Base-by-base conservation (phyloP, 2,888 invertebrate species). In the Candidula unifasciata region DNA sequence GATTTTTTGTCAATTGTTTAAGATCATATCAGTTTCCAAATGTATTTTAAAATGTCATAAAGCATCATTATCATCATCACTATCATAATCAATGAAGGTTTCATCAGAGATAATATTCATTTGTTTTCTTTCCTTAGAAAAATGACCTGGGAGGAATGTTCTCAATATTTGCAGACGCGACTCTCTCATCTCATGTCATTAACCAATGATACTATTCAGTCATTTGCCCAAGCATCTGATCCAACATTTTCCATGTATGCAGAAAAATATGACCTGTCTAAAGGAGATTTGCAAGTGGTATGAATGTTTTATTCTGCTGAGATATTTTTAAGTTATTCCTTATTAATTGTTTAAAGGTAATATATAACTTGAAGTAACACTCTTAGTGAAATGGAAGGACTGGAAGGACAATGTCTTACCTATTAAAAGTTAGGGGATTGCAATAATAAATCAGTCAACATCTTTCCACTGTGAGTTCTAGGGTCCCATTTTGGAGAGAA, bases 261-360 rank as follows among this genome's bases (percentile, higher is more conserved):
- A 10, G 86, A 87, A 64, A 74, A 85, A 76, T 92, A 91, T 87
- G 93, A 93, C 85, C 87, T 92, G 69, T 91, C 92, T 8, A 89
- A 89, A 83, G 91, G 91, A 57, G 80, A 87, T 73, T 18, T 79
- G n/a, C 79, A 71, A 71, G 71, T 69, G 57, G 71, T 71, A 80
- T 54, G 66, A 66, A 64, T 80, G 68, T 37, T 69, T 74, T 37
- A 33, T 8, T 74, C 16, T 74, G 18, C 35, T 44, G 18, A 16
- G 10, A 5, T 60, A 16, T 21, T 24, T 16, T 24, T 13, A 60
- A 60, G 60, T 13, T 60, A n/a, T 24, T 60, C 10, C 5, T 16
- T 54, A 16, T 18, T 16, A 54, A 18, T 54, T 16, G 13, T 54
- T 54, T 16, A 21, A 3, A 60, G 3, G 24, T 24, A 60, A 24